Percentiles rank a stretch among this genome's conserved stretches.
Conservation (phyloP, 2,888 invertebrate species). For the Eueremaeus valkanovi region DNA sequence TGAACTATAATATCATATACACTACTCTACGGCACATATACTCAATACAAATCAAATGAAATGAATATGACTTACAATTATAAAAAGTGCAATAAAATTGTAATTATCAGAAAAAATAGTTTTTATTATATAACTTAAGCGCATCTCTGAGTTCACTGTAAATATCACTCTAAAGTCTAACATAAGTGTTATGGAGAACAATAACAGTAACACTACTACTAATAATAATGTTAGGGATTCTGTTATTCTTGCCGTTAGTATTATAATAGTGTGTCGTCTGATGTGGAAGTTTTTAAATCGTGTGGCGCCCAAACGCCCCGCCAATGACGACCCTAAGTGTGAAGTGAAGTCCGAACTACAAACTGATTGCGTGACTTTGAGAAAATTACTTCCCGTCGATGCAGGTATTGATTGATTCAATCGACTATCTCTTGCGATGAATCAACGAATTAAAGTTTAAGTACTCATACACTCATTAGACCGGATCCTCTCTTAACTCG, state of each 20-base stretch:
- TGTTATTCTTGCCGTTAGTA: slow-evolving; percentile 21
- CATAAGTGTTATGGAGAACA: slow-evolving; percentile 12
- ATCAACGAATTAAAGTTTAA: too few species aligned
- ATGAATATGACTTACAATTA: too few species aligned
- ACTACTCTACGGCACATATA: too few species aligned
- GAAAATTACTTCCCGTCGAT: not conserved
- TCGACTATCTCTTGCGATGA: not conserved
- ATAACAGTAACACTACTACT: not conserved
- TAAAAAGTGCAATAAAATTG: slow-evolving; percentile 7
- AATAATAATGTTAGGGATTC: not conserved
- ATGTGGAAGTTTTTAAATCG: slow-evolving; percentile 41
- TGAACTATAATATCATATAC: too few species aligned
- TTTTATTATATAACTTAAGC: not conserved
- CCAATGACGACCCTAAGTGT: not conserved
- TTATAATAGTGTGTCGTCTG: slow-evolving; percentile 33
- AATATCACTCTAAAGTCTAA: slow-evolving; percentile 33
- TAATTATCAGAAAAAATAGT: not conserved
- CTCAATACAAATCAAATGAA: too few species aligned
- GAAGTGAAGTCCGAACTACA: not conserved
- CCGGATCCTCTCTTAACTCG: too few species aligned
- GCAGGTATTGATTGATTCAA: not conserved
- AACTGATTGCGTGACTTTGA: not conserved
- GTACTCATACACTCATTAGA: too few species aligned
- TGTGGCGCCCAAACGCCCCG: not conserved
- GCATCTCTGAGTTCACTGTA: slow-evolving; percentile 1